A percentile compares a stretch with the other conserved stretches of the same genome.
Conservation (phyloP, 2,113 vertebrate species). For the Alexandromys fortis region DNA sequence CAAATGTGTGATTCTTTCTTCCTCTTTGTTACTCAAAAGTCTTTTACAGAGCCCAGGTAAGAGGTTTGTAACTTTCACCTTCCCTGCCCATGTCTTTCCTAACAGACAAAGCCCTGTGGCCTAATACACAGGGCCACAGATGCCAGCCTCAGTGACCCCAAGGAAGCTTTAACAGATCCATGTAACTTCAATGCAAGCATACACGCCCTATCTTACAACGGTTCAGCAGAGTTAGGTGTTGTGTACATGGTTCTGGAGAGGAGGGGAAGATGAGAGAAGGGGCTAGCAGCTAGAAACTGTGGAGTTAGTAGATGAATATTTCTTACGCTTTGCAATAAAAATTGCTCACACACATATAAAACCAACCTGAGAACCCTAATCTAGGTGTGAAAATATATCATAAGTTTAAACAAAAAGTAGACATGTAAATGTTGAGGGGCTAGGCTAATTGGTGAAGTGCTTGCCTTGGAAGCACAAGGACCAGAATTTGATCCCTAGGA, state of each 20-base stretch:
- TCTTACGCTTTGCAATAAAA: constrained; percentile 47
- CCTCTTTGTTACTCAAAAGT: constrained; percentile 1
- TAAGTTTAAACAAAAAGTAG: not conserved
- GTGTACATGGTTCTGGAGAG: not conserved
- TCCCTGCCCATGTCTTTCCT: not conserved
- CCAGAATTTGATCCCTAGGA: not conserved
- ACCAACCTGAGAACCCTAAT: not conserved
- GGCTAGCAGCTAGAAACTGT: constrained; percentile 55
- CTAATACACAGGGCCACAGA: not conserved
- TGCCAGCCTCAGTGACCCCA: constrained; percentile 51
- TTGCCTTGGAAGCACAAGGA: not conserved
- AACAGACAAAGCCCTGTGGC: constrained; percentile 14
- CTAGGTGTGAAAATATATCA: not conserved
- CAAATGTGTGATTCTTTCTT: not conserved
- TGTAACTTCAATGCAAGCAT: constrained; percentile 62
- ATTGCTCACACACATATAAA: not conserved
- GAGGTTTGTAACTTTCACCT: constrained; percentile 20
- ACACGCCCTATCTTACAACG: constrained; percentile 53
- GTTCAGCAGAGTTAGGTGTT: not conserved
- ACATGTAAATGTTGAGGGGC: not conserved
- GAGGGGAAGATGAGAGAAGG: constrained; percentile 11
- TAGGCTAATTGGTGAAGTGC: not conserved
- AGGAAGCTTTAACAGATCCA: constrained; percentile 77
- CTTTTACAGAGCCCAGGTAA: not conserved
- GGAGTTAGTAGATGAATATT: constrained; percentile 60